Conservation (phyloP, 2,113 vertebrate genomes). For the Odobenus rosmarus region DNA sequence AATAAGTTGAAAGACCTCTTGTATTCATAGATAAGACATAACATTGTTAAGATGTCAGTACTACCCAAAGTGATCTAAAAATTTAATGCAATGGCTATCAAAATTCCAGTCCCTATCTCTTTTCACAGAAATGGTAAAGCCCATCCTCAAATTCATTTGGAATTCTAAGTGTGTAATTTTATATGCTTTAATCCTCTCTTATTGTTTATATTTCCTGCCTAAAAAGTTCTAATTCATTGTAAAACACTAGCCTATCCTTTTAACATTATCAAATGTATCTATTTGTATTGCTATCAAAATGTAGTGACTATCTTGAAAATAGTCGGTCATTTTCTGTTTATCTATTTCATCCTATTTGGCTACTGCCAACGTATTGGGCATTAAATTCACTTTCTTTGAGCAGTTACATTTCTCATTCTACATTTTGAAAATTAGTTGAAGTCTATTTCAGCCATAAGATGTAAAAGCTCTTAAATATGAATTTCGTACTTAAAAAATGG, state of each 20-base stretch:
- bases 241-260: not conserved
- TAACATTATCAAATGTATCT: not conserved
- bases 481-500: slow-evolving; percentile 6
- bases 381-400: not conserved
- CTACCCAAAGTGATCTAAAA: not conserved
- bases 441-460: not conserved
- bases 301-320: not conserved
- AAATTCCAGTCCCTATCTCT: not conserved
- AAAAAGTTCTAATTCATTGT: not conserved
- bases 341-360: not conserved
- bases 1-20: not conserved
- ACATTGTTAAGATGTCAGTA: not conserved
- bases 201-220: not conserved
- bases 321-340: not conserved
- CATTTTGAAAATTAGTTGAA: slow-evolving; percentile 19
- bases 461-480: not conserved
- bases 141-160: not conserved
- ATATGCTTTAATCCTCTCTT: not conserved
- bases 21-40: not conserved
- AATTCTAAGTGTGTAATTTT: not conserved
- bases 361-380: not conserved
- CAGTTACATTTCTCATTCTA: not conserved
- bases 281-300: not conserved
- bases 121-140: not conserved
- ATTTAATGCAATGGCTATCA: not conserved